phyloP scores from a whole-genome alignment of 2,888 invertebrate species.

The Endomychus coccineus region DNA sequence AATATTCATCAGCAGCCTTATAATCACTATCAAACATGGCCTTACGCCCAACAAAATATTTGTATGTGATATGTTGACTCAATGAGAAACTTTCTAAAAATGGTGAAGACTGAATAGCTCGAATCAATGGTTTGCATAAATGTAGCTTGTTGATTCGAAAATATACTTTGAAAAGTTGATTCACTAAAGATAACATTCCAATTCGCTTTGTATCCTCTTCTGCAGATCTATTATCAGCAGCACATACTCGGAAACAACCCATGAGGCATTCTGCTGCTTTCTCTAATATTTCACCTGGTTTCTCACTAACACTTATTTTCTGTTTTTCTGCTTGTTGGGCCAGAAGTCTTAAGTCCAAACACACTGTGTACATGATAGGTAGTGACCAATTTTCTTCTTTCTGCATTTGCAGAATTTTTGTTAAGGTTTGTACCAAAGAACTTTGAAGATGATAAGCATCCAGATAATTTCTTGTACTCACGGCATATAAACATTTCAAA shows the following conservation, averaged over 20 bases:
- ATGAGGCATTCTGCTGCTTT: slow-evolving; percentile 91
- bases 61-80: slow-evolving; percentile 93
- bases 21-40: slow-evolving; percentile 99
- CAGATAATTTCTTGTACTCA: slow-evolving; percentile 48
- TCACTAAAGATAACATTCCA: slow-evolving; percentile 93
- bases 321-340: slow-evolving; percentile 70
- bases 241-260: slow-evolving; percentile 90
- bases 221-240: slow-evolving; percentile 85
- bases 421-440: slow-evolving; percentile 66
- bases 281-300: slow-evolving; percentile 69
- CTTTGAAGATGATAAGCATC: slow-evolving; percentile 76
- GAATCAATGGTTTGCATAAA: slow-evolving; percentile 86
- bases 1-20: slow-evolving; percentile 82
- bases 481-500: slow-evolving; percentile 56
- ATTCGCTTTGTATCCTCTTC: slow-evolving; percentile 89
- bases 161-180: slow-evolving; percentile 90
- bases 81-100: slow-evolving; percentile 84
- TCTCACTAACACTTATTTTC: slow-evolving; percentile 45
- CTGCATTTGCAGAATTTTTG: slow-evolving; percentile 74
- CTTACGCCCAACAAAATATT: slow-evolving; percentile 94
- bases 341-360: slow-evolving; percentile 74
- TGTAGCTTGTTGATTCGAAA: slow-evolving; percentile 79
- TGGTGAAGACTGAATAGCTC: slow-evolving; percentile 90
- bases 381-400: slow-evolving; percentile 97
- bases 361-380: slow-evolving; percentile 85